Conservation (phyloP, 2,888 invertebrate genomes). For the Eucera pruinosa region DNA sequence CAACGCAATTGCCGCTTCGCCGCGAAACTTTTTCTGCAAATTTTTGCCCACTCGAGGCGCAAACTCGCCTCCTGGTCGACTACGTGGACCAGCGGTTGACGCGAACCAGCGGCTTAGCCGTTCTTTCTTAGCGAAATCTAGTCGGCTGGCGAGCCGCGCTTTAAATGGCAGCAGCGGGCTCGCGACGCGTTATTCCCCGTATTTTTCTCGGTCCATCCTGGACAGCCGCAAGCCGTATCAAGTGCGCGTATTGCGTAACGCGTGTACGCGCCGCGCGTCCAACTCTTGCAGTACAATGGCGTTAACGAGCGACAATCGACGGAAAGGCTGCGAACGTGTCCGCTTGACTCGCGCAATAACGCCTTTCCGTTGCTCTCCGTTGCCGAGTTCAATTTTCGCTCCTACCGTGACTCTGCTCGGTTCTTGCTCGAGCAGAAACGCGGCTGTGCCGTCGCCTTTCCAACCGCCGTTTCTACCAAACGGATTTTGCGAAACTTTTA, state of each 20-base stretch:
- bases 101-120: too few relatives aligned
- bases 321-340: conserved; percentile 46
- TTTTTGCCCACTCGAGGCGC: too few relatives aligned
- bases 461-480: not conserved
- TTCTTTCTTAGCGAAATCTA: not conserved
- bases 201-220: conserved; percentile 60
- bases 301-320: conserved; percentile 67
- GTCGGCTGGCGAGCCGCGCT: not conserved
- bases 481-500: conserved; percentile 9
- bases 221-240: conserved; percentile 61
- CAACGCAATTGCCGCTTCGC: too few relatives aligned
- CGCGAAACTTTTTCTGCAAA: conserved; percentile 9
- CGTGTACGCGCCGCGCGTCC: conserved; percentile 32
- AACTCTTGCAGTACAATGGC: conserved; percentile 56
- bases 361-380: conserved; percentile 38
- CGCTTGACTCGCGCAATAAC: conserved; percentile 53
- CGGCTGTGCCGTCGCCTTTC: not conserved
- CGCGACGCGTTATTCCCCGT: conserved; percentile 52
- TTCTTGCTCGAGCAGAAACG: not conserved
- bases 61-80: too few relatives aligned
- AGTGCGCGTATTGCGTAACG: conserved; percentile 69
- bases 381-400: not conserved
- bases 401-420: not conserved
- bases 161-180: conserved; percentile 35
- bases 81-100: too few relatives aligned